Evolutionary conservation across 2,113 vertebrate species (phyloP).

Genomic region (Cyrtonyx montezumae): DNA sequence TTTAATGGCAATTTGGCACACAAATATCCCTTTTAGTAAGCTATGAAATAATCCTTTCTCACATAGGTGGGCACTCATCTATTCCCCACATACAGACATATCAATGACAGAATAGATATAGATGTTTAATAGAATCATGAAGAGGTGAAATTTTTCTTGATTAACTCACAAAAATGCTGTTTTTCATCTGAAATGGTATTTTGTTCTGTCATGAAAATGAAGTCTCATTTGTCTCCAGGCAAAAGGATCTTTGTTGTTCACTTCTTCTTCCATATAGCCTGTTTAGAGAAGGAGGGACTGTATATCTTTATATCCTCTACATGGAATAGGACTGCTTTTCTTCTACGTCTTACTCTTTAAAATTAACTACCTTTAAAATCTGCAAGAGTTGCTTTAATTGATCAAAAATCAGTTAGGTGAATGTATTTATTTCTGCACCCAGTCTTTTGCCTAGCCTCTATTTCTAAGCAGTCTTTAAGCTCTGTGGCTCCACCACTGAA

Average conservation of each 20-base stretch:
- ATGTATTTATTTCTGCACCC: rapidly evolving
- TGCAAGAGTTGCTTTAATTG: background rate
- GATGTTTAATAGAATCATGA: background rate
- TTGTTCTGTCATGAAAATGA: background rate
- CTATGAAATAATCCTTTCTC: background rate
- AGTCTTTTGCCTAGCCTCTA: background rate
- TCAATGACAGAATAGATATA: background rate
- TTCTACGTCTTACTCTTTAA: background rate
- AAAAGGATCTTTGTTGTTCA: rapidly evolving
- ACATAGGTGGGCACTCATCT: background rate
- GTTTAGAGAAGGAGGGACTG: background rate
- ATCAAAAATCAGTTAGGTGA: background rate
- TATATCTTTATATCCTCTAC: background rate
- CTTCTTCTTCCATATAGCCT: background rate
- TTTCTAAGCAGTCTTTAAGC: background rate
- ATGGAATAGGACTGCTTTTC: background rate
- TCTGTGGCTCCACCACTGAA: background rate
- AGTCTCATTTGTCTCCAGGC: background rate
- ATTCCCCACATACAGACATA: background rate
- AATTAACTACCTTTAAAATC: background rate
- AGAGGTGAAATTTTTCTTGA: background rate
- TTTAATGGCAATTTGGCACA: background rate
- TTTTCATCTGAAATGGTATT: background rate
- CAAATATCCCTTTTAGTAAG: background rate
- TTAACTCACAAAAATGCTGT: background rate